Base-by-base conservation (phyloP, 2,797 vertebrate genomes). In the Craterocephalus amniculus region DNA sequence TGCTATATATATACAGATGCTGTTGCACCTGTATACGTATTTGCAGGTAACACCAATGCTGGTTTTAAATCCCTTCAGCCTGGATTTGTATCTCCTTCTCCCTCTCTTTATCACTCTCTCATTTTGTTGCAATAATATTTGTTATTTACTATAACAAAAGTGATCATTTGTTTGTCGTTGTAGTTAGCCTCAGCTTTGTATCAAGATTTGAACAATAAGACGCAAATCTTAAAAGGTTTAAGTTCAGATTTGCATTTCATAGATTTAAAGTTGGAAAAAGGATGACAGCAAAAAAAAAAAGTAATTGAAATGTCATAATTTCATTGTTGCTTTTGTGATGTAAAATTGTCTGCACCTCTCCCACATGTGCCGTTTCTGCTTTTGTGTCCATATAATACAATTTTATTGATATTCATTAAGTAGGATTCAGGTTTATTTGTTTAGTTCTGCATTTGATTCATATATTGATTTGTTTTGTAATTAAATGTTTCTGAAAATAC, bases 11-110 rank as follows among this genome's bases (percentile, higher is more conserved):
- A 32, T 32, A 32, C 6, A 32, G 3, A 32, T 1, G 51, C 61
- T 59, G 45, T 67, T 26, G 48, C 62, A 48, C 27, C 58, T n/a
- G 31, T 5, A 13, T 54, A 40, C 72, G 68, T 32, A 40, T 63
- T 72, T 52, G 70, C 16, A 6, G 70, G 82, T 38, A 70, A 83
- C 76, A 66, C 76, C 61, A 54, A 52, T 43, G 51, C 78, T 82
- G 80, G 85, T 86, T 92, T 86, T 75, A 70, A 86, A 80, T 87
- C 74, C 72, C 70, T 62, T 83, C 66, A 35, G 20, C 58, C 40
- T 66, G 60, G 29, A 76, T 87, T 86, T 83, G 59, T 73, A 60
- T 81, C 10, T 1, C 38, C 6, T 14, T 40, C 3, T 6, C 40
- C 8, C 18, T 62, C 74, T 60, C 11, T 14, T 72, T 76, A 83